phyloP scores from a whole-genome alignment of 2,797 vertebrate species.

The Gymnoscopelus braueri region DNA sequence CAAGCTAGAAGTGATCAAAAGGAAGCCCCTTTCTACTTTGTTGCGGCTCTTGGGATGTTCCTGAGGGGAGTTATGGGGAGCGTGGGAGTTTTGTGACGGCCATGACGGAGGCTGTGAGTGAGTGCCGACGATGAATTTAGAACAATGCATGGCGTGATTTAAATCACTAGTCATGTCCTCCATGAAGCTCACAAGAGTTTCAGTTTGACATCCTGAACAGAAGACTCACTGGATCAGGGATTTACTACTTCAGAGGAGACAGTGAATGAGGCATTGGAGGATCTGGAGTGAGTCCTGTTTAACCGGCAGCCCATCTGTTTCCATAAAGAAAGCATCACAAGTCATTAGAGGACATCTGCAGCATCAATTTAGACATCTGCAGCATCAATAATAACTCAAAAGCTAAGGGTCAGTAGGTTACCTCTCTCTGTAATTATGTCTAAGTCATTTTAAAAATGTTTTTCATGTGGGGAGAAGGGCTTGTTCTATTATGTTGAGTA shows the following conservation, averaged over 20 bases:
- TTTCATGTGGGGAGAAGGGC: slow-evolving; percentile 36
- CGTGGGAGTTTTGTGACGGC: slow-evolving; percentile 40
- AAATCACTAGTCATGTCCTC: slow-evolving; percentile 29
- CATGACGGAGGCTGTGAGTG: slow-evolving; percentile 55
- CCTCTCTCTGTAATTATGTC: slow-evolving; percentile 60
- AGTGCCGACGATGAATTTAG: slow-evolving; percentile 52
- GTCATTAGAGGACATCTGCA: slow-evolving; percentile 48
- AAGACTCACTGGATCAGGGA: slow-evolving; percentile 40
- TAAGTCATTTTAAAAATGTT: slow-evolving; percentile 24
- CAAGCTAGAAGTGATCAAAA: slow-evolving; percentile 49
- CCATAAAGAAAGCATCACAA: slow-evolving; percentile 54
- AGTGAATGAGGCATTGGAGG: slow-evolving; percentile 13
- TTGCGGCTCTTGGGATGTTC: slow-evolving; percentile 40
- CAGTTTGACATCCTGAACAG: slow-evolving; percentile 36
- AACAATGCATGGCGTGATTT: slow-evolving; percentile 32
- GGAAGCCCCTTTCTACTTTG: slow-evolving; percentile 27
- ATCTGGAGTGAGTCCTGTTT: slow-evolving; percentile 9
- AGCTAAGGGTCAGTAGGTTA: slow-evolving; percentile 54
- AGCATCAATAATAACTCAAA: slow-evolving; percentile 55
- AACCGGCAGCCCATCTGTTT: slow-evolving; percentile 40
- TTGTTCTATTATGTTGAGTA: not conserved
- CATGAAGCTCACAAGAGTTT: slow-evolving; percentile 28
- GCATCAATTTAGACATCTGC: slow-evolving; percentile 47
- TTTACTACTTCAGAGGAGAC: slow-evolving; percentile 25
- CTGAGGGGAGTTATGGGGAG: slow-evolving; percentile 32